Conservation (phyloP, 2,888 invertebrate species). For the Steromphala cineraria region DNA sequence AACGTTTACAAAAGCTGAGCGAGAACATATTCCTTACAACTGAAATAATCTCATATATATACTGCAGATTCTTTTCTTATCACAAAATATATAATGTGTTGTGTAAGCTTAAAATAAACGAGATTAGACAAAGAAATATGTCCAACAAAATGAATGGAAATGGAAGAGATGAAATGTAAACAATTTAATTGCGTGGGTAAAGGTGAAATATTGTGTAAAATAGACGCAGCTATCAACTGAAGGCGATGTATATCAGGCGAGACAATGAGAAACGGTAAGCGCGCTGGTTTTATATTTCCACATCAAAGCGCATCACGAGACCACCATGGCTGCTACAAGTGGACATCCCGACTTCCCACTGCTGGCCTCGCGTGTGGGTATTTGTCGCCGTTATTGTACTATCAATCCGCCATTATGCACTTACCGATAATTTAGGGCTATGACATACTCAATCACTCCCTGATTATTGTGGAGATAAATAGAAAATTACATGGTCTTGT, state of each 20-base stretch:
- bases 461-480: not conserved
- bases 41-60: not conserved
- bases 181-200: not conserved
- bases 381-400: not conserved
- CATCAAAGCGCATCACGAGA: not conserved
- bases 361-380: not conserved
- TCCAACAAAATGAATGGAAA: no score
- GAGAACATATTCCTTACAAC: not conserved
- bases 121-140: no score
- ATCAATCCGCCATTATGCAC: not conserved
- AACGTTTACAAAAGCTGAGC: not conserved
- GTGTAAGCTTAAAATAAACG: no score
- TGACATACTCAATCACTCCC: not conserved
- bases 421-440: slow-evolving; percentile 13
- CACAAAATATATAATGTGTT: no score
- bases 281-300: not conserved
- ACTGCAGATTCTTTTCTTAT: not conserved
- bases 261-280: no score
- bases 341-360: no score
- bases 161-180: not conserved
- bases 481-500: not conserved
- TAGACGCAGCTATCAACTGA: no score
- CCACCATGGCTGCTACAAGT: not conserved
- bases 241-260: no score
- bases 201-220: no score